Evolutionary conservation across 2,888 invertebrate genomes (phyloP).

Genomic region (Ametastegia equiseti): DNA sequence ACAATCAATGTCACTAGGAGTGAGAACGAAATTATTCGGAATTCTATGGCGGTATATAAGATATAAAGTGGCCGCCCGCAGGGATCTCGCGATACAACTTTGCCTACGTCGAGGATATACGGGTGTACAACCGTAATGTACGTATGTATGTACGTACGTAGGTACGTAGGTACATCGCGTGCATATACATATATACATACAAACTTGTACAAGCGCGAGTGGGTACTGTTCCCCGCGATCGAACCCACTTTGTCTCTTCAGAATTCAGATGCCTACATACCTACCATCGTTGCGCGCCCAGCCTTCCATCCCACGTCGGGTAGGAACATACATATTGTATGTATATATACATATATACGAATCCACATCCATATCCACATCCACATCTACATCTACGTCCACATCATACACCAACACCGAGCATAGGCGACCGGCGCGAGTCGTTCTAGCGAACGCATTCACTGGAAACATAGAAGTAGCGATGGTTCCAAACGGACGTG

Average conservation of each 20-base stretch:
- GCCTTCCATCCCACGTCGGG: conserved; percentile 56
- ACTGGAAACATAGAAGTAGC: conserved; percentile 42
- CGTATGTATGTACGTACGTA: neutral
- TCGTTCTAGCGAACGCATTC: conserved; percentile 50
- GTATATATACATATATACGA: conserved; percentile 12
- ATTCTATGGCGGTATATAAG: conserved; percentile 40
- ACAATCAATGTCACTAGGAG: conserved; percentile 38
- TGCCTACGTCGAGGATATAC: conserved; percentile 7
- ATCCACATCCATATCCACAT: conserved; percentile 37
- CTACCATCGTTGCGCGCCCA: conserved; percentile 50
- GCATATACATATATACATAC: neutral
- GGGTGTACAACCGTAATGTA: neutral
- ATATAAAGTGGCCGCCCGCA: conserved; percentile 46
- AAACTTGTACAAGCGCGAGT: neutral
- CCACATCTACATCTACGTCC: conserved; percentile 30
- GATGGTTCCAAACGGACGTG: conserved; percentile 31
- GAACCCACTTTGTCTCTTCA: conserved; percentile 59
- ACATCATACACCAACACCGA: conserved; percentile 25
- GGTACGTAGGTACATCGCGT: neutral
- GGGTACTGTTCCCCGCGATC: conserved; percentile 43
- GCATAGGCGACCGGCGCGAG: conserved; percentile 35
- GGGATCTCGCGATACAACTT: conserved; percentile 18
- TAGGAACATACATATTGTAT: neutral
- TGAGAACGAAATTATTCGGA: conserved; percentile 35
- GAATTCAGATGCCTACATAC: conserved; percentile 60